These are phyloP conservation scores for Lerista edwardsae DNA, from an alignment of 2,797 vertebrate species.

Conservation along the genomic window DNA sequence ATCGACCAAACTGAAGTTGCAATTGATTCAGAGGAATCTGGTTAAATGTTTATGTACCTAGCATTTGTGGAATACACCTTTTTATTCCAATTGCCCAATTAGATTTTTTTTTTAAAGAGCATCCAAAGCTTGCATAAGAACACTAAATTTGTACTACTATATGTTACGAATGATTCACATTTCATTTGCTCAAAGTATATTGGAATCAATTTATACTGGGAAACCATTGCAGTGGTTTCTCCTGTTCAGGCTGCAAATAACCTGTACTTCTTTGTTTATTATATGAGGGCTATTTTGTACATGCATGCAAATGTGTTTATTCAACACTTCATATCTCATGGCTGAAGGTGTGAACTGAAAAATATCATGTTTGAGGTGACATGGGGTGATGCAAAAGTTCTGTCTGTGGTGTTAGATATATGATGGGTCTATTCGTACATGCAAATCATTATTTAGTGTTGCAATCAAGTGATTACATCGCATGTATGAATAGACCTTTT, in stretches of 20 bases:
- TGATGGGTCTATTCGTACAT: neutral
- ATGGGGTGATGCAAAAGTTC: neutral
- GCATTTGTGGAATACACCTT: conserved; percentile 27
- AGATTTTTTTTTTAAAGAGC: conserved; percentile 43
- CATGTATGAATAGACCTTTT: neutral
- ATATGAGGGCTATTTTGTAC: neutral
- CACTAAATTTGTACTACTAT: conserved; percentile 48
- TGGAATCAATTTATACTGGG: conserved; percentile 72
- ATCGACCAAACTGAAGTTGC: conserved; percentile 1
- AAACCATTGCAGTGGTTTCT: conserved; percentile 42
- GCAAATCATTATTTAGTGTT: neutral
- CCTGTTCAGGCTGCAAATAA: conserved; percentile 30
- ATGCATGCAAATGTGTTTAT: neutral
- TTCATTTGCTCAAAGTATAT: conserved; percentile 47
- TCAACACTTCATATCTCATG: conserved; percentile 14
- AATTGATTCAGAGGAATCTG: neutral
- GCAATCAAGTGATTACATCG: neutral
- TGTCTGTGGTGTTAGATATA: neutral
- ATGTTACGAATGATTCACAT: conserved; percentile 28
- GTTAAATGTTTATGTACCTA: conserved; percentile 26
- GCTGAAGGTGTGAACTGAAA: conserved; percentile 2
- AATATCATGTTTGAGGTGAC: neutral
- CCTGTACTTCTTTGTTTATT: conserved; percentile 16
- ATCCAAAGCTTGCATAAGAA: conserved; percentile 35
- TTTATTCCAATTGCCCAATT: conserved; percentile 38